Conservation (phyloP, 1,140 invertebrate genomes). For the Zeugodacus cucurbitae region DNA sequence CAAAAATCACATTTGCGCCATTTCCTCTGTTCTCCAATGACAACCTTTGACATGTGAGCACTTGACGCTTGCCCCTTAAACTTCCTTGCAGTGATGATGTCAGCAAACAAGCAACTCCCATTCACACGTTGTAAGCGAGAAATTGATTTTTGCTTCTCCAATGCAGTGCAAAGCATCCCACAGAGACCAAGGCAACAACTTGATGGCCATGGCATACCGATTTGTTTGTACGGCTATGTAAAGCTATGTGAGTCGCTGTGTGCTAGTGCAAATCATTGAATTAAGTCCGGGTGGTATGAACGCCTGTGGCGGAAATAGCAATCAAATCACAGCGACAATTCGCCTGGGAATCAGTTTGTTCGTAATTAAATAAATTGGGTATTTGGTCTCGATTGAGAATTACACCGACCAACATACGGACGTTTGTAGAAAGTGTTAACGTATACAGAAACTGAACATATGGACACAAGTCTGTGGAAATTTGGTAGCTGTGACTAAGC, state of each 20-base stretch:
- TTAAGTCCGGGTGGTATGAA: constrained; percentile 13
- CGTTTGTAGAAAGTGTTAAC: too few relatives aligned
- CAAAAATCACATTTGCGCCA: too few relatives aligned
- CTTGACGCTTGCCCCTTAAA: not conserved
- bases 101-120: not conserved
- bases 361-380: constrained; percentile 24
- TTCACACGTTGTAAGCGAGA: not conserved
- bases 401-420: not conserved
- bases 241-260: not conserved
- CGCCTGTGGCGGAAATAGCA: constrained; percentile 31
- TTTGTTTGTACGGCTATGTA: not conserved
- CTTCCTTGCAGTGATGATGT: not conserved
- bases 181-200: not conserved
- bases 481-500: not conserved
- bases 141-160: not conserved
- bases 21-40: not conserved
- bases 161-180: not conserved
- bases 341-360: constrained; percentile 12
- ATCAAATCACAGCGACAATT: constrained; percentile 36
- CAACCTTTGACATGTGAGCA: not conserved
- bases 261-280: not conserved
- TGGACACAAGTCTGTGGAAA: not conserved
- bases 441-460: not conserved
- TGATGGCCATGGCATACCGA: not conserved
- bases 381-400: not conserved